Percentiles rank a stretch among this genome's conserved stretches.
phyloP scores from a whole-genome alignment of 1,140 invertebrate genomes.

The Manduca sexta region DNA sequence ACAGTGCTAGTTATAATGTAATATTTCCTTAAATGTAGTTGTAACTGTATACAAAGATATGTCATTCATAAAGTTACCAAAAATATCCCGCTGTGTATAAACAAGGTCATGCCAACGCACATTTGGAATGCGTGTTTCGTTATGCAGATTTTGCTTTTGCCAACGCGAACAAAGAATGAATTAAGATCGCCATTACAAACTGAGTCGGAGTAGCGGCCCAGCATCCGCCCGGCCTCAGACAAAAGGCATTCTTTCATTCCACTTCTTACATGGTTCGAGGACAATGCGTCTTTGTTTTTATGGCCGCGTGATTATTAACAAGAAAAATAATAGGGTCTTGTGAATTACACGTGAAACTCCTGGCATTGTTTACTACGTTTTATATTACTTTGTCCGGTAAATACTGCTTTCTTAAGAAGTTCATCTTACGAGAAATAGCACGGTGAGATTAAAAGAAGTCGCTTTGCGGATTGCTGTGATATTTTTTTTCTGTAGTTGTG shows the following conservation, averaged over 20 bases:
- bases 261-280: constrained; percentile 25
- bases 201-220: neutral
- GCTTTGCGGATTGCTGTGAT: neutral
- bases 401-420: neutral
- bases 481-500: too few relatives aligned
- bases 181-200: too few relatives aligned
- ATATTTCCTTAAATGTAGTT: too few relatives aligned
- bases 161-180: too few relatives aligned
- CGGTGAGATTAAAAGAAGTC: neutral
- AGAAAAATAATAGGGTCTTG: constrained; percentile 20
- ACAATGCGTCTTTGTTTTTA: constrained; percentile 30
- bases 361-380: constrained; percentile 14
- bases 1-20: too few relatives aligned
- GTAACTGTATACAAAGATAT: too few relatives aligned
- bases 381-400: neutral
- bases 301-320: constrained; percentile 26
- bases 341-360: constrained; percentile 19
- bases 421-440: neutral
- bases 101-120: too few relatives aligned
- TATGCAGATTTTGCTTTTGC: too few relatives aligned
- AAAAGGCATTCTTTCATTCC: constrained; percentile 27
- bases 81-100: too few relatives aligned
- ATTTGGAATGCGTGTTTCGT: too few relatives aligned
- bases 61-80: too few relatives aligned
- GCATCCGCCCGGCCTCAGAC: constrained; percentile 16